Percentiles rank a stretch among this genome's conserved stretches.
These are phyloP conservation scores for Heliconius aoede DNA, from an alignment of 2,888 invertebrate species.

Conservation along the genomic window DNA sequence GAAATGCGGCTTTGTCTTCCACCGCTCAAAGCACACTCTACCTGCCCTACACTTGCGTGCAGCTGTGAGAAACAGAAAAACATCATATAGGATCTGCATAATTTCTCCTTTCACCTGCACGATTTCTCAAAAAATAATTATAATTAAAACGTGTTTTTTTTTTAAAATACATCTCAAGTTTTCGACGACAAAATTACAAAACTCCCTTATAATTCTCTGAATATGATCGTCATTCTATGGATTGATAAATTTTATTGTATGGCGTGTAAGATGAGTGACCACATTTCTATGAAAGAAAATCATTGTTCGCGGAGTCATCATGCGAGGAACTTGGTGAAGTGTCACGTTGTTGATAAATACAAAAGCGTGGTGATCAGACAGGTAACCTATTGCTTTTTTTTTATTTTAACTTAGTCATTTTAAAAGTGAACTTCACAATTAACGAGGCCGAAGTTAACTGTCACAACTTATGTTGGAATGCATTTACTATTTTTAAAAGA, in stretches of 20 bases:
- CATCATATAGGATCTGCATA: no score
- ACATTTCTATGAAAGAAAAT: slow-evolving; percentile 35
- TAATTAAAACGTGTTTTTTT: not conserved
- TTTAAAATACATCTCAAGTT: slow-evolving; percentile 50
- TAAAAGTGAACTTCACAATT: not conserved
- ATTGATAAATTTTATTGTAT: slow-evolving; percentile 54
- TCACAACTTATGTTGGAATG: no score
- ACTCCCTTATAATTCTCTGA: slow-evolving; percentile 55
- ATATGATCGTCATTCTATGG: slow-evolving; percentile 52
- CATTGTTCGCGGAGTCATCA: slow-evolving; percentile 52
- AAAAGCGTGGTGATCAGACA: slow-evolving; percentile 49
- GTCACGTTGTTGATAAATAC: slow-evolving; percentile 44
- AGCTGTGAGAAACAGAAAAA: no score
- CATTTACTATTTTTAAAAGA: no score
- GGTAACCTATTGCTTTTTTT: slow-evolving; percentile 47
- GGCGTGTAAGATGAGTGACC: slow-evolving; percentile 49
- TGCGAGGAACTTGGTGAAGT: slow-evolving; percentile 46
- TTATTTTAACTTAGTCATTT: not conserved
- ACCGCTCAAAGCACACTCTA: not conserved
- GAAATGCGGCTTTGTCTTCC: not conserved
- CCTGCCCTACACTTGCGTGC: no score
- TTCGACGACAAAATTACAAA: slow-evolving; percentile 49
- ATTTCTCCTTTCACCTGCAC: no score
- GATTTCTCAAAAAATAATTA: not conserved
- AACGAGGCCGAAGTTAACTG: no score